Evolutionary conservation across 2,797 vertebrate genomes (phyloP).

Genomic region (Coregonus sp.): DNA sequence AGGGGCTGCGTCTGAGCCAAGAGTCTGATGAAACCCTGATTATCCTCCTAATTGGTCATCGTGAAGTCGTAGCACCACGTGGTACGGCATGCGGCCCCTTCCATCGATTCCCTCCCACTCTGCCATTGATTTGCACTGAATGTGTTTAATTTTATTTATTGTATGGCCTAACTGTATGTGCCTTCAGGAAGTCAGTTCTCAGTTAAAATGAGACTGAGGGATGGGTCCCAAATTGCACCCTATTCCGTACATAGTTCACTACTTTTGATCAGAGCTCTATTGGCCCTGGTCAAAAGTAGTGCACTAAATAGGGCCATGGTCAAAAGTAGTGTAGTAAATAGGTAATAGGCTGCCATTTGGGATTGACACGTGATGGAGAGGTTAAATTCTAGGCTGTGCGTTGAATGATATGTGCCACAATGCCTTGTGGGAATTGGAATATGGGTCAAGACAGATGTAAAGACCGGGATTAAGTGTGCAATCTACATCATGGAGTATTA

Average conservation of each 20-base stretch:
- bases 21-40: slow-evolving; percentile 60
- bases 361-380: not conserved
- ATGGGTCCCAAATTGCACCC: not conserved
- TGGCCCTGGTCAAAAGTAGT: not conserved
- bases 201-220: slow-evolving; percentile 10
- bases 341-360: not conserved
- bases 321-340: not conserved
- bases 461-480: slow-evolving; percentile 62
- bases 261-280: not conserved
- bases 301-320: not conserved
- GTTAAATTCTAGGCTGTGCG: not conserved
- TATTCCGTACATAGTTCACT: not conserved
- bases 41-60: slow-evolving; percentile 59
- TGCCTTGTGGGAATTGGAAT: slow-evolving; percentile 50
- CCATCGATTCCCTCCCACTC: slow-evolving; percentile 42
- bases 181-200: slow-evolving; percentile 19
- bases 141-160: slow-evolving; percentile 52
- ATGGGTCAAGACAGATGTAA: slow-evolving; percentile 61
- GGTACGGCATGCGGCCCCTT: slow-evolving; percentile 30
- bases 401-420: slow-evolving; percentile 32
- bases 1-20: slow-evolving; percentile 44
- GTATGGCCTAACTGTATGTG: not conserved
- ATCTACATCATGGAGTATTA: slow-evolving; percentile 55
- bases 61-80: slow-evolving; percentile 47
- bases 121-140: slow-evolving; percentile 58